These are phyloP conservation scores for Colius striatus DNA, from an alignment of 2,113 vertebrate species.

Conservation along the genomic window DNA sequence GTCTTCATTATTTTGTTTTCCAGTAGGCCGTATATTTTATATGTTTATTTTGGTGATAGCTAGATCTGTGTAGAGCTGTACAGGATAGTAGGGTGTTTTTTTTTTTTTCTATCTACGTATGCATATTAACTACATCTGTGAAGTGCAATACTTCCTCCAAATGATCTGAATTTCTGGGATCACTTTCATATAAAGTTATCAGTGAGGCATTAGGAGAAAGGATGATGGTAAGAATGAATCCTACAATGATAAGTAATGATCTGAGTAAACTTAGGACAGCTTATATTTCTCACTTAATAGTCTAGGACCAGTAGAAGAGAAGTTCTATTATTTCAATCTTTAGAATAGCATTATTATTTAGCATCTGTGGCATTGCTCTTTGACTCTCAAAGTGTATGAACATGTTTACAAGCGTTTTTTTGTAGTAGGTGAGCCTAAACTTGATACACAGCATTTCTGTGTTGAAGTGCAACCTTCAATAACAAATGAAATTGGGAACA, in stretches of 20 bases:
- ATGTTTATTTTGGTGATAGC: conserved; percentile 30
- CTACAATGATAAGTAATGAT: neutral
- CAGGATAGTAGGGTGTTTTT: neutral
- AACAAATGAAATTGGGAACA: neutral
- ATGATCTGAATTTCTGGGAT: neutral
- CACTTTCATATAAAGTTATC: neutral
- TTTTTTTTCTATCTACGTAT: neutral
- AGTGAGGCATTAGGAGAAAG: neutral
- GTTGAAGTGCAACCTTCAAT: neutral
- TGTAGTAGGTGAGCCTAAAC: neutral
- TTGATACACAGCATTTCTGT: neutral
- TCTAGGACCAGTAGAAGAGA: neutral
- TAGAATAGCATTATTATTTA: neutral
- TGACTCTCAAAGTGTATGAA: neutral
- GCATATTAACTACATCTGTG: neutral
- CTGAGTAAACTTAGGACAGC: neutral
- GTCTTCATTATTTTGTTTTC: conserved; percentile 67
- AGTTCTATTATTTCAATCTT: neutral
- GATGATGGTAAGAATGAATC: neutral
- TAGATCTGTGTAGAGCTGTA: conserved; percentile 12
- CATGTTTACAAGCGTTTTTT: neutral
- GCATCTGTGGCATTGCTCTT: neutral
- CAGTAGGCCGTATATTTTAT: conserved; percentile 43
- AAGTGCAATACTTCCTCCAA: neutral
- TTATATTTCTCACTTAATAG: neutral